A percentile compares a stretch with the other conserved stretches of the same genome.
These are phyloP conservation scores for Meloidogyne chitwoodi DNA, from an alignment of 1,140 invertebrate genomes.

Conservation along the genomic window DNA sequence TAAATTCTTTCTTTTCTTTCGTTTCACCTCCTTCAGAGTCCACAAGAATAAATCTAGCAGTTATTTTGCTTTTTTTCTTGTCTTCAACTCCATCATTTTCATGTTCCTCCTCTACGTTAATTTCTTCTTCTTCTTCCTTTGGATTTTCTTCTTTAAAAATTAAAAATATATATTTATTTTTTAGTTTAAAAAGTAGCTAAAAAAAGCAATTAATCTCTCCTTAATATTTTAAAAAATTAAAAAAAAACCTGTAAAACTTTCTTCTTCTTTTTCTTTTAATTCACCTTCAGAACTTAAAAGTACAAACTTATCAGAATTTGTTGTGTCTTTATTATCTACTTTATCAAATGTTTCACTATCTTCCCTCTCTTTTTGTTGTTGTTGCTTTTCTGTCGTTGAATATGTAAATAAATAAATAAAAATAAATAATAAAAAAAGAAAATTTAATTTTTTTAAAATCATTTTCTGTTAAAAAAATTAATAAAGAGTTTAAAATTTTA, in stretches of 20 bases:
- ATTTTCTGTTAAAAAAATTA: not conserved
- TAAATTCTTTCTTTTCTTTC: not conserved
- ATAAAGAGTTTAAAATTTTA: too few species aligned
- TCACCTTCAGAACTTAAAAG: constrained; percentile 25
- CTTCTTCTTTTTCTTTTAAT: not conserved
- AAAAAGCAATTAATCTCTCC: not conserved
- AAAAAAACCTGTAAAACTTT: not conserved
- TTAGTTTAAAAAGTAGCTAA: not conserved
- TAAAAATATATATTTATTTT: not conserved
- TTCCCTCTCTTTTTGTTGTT: not conserved
- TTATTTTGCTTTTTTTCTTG: not conserved
- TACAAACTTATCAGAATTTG: constrained; percentile 18
- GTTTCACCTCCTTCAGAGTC: constrained; percentile 19
- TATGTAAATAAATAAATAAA: not conserved
- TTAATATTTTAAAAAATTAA: not conserved
- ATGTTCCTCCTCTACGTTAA: not conserved
- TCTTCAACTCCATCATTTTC: not conserved
- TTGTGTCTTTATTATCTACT: not conserved
- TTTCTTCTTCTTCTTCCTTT: not conserved
- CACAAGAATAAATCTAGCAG: constrained; percentile 22
- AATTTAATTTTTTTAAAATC: not conserved
- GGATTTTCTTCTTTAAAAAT: not conserved
- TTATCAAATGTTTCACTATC: not conserved
- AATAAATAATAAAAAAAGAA: not conserved
- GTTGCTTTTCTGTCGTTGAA: not conserved